Base-by-base conservation (phyloP, 1,140 invertebrate species). In the Papilio dardanus region DNA sequence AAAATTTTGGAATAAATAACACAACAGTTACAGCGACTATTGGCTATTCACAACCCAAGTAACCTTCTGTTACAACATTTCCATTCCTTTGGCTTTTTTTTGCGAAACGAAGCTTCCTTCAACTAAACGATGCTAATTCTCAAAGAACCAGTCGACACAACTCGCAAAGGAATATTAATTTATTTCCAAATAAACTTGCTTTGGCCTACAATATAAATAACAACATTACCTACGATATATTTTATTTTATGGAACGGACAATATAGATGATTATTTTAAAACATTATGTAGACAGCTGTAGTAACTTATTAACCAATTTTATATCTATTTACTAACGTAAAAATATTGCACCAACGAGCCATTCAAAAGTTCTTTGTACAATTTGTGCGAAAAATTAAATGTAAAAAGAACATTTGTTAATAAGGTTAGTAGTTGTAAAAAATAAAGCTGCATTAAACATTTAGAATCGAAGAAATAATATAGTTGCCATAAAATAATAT, bases 1-100 rank as follows among this genome's bases (percentile, higher is more conserved):
- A 92, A 92, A 92, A 88, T 92, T 92, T 89, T 67, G 83, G 85
- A 86, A 86, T 87, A 85, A 89, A 87, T 80, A 91, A 92, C 88
- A 88, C 77, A 89, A 90, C 87, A 86, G 83, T 67, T 80, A 79
- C 76, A 21, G 81, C 80, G 75, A 83, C 81, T 84, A 85, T 83
- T 80, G 81, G 82, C 81, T 88, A 89, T 81, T 90, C 86, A 88
- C 85, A 90, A 90, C 87, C 83, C 76, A 82, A 77, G 79, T 76
- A 24, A 54, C 54, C 76, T 73, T 76, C 76, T 73, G 76, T 74
- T 83, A 79, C 76, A 83, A 42, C 14, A 87, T 86, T 89, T 86
- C 86, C 85, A 90, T 88, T 83, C 84, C 84, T 89, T 89, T 88
- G 87, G 89, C 87, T 87, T 84, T 76, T 77, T 58, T 75, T 65